Conservation (phyloP, 2,113 vertebrate species). For the Prunella himalayana region DNA sequence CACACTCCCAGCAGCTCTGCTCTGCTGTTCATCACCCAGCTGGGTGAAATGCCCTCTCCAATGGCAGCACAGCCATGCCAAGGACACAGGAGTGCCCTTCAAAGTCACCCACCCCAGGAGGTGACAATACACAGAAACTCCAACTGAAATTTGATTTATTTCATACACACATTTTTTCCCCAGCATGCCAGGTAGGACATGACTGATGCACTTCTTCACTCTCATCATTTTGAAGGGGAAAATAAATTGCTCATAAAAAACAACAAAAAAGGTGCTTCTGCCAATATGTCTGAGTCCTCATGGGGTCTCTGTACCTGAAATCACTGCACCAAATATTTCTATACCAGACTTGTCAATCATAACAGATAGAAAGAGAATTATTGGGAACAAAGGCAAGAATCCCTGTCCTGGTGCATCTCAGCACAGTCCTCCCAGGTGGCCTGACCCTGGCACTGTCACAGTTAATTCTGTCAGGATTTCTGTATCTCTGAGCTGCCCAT, state of each 20-base stretch:
- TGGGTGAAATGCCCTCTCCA: background rate
- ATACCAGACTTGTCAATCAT: no score
- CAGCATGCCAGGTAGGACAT: background rate
- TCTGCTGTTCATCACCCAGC: background rate
- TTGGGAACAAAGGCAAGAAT: background rate
- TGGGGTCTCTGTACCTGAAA: no score
- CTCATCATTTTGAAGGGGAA: background rate
- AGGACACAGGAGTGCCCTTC: background rate
- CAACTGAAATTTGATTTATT: background rate
- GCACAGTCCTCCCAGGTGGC: background rate
- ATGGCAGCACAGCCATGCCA: background rate
- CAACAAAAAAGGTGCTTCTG: background rate
- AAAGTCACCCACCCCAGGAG: background rate
- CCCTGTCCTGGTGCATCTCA: background rate
- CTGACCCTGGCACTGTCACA: background rate
- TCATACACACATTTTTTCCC: background rate
- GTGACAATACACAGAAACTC: background rate
- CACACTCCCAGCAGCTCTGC: background rate
- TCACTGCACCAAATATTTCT: no score
- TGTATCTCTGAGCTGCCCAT: background rate
- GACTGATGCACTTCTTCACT: background rate
- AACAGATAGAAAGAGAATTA: background rate
- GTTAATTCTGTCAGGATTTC: background rate
- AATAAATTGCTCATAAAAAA: background rate
- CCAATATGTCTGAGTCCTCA: background rate